Evolutionary conservation across 2,113 vertebrate genomes (phyloP).

Genomic region (Hemiprocne comata): DNA sequence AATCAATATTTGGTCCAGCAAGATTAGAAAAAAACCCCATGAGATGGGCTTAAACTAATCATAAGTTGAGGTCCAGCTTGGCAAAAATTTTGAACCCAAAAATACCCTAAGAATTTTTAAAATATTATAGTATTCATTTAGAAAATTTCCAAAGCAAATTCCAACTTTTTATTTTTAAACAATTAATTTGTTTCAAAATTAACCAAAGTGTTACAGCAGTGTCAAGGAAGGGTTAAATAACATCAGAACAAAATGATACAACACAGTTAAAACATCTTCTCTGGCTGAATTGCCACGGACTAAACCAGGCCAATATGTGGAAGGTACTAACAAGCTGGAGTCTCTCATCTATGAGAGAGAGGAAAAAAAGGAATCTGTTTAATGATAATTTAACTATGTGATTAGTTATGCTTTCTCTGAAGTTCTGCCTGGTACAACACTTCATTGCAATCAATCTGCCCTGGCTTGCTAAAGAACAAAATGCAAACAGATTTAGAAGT

Average conservation of each 20-base stretch:
- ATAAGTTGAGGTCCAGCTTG: background rate
- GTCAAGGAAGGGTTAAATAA: background rate
- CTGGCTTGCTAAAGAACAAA: background rate
- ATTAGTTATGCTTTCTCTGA: background rate
- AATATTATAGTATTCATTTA: background rate
- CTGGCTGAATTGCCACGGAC: background rate
- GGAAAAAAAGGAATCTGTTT: background rate
- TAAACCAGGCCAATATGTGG: fast-evolving
- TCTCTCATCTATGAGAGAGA: fast-evolving
- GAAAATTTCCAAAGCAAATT: background rate
- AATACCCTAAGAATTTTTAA: background rate
- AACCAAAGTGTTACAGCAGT: background rate
- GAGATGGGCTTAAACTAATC: background rate
- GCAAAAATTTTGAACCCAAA: background rate
- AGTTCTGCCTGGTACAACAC: background rate
- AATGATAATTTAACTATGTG: background rate
- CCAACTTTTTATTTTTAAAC: background rate
- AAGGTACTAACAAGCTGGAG: background rate
- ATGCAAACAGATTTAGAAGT: background rate
- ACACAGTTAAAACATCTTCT: background rate
- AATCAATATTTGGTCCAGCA: background rate
- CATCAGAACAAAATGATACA: background rate
- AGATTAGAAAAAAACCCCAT: background rate
- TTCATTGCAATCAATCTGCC: background rate
- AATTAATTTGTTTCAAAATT: background rate